Base-by-base conservation (phyloP, 2,797 vertebrate genomes). In the Dendrocincla tyrannina region DNA sequence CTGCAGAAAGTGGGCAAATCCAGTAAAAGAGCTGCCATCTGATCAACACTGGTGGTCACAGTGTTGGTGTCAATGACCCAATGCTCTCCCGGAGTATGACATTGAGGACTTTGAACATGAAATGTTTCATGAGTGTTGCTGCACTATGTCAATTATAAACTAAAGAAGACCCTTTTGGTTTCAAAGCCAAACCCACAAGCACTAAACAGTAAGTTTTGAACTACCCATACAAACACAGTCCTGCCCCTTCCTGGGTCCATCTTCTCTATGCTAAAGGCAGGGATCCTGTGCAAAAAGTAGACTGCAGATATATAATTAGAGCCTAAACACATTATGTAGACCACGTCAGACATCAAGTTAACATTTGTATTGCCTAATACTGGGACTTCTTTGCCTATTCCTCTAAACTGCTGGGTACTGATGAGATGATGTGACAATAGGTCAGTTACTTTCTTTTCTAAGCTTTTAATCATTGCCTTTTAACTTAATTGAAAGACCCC, bases 391-490 rank as follows among this genome's bases (percentile, higher is more conserved):
- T 79, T 89, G 41, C 37, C 6, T 39, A 18, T 82, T 85, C 46
- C 39, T 82, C 46, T 42, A n/a, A 76, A 39, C 47, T 66, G 20
- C 53, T 79, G 33, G 12, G 17, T 56, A 55, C 22, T 47, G 10
- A 11, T 46, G 75, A 91, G 88, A 80, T 62, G 33, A 64, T 79
- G 55, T 95, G 76, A 76, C 68, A 85, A 49, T 83, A 73, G 56
- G 42, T 85, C 88, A 85, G 84, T 83, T 83, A 69, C 60, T 94
- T 89, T 35, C 33, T 72, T 91, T 88, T 37, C 72, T 42, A 68
- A 79, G 50, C 28, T 91, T 90, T 76, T 56, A 90, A 49, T 63
- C 20, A 69, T 32, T 59, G 33, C 50, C 16, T 89, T 93, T 90
- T 76, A 76, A 13, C 41, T 82, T 53, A 66, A 73, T 73, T 33